Conservation (phyloP, 2,888 invertebrate species). For the Hypena proboscidalis region DNA sequence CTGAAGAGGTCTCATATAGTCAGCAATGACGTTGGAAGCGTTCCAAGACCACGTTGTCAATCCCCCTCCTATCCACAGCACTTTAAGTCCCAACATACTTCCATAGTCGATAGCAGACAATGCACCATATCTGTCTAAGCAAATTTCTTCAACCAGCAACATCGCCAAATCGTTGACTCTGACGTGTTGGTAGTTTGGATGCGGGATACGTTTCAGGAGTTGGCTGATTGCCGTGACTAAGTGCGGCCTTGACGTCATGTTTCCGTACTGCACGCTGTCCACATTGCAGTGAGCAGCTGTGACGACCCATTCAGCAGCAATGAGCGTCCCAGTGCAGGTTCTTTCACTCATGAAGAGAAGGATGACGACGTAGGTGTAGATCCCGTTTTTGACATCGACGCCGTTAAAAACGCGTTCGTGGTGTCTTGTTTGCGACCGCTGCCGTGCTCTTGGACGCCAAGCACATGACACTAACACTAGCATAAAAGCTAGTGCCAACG, state of each 20-base stretch:
- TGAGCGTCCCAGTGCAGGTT: conserved; percentile 12
- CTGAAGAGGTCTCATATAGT: conserved; percentile 12
- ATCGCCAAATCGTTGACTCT: conserved; percentile 10
- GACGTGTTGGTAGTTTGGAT: neutral
- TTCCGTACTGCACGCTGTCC: conserved; percentile 12
- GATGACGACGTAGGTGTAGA: conserved; percentile 2
- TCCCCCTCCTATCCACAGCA: conserved; percentile 10
- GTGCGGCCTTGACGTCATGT: neutral
- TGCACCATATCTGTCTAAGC: conserved; percentile 2
- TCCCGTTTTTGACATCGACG: neutral
- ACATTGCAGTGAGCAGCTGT: conserved; percentile 13
- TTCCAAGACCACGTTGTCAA: conserved; percentile 1
- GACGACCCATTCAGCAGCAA: conserved; percentile 16
- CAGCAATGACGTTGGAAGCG: neutral
- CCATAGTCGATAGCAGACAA: conserved; percentile 7
- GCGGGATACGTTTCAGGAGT: conserved; percentile 6
- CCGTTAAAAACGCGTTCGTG: conserved; percentile 3
- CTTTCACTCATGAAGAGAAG: neutral
- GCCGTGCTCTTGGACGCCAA: neutral
- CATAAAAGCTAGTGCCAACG: conserved; percentile 3
- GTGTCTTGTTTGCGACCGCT: too few relatives aligned
- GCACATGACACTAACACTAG: conserved; percentile 3
- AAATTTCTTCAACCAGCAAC: conserved; percentile 7
- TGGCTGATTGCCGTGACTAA: conserved; percentile 1
- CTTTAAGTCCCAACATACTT: conserved; percentile 1